A percentile compares a stretch with the other conserved stretches of the same genome.
These are phyloP conservation scores for Drosophila niveifrons DNA, from an alignment of 2,888 invertebrate species.

Conservation along the genomic window DNA sequence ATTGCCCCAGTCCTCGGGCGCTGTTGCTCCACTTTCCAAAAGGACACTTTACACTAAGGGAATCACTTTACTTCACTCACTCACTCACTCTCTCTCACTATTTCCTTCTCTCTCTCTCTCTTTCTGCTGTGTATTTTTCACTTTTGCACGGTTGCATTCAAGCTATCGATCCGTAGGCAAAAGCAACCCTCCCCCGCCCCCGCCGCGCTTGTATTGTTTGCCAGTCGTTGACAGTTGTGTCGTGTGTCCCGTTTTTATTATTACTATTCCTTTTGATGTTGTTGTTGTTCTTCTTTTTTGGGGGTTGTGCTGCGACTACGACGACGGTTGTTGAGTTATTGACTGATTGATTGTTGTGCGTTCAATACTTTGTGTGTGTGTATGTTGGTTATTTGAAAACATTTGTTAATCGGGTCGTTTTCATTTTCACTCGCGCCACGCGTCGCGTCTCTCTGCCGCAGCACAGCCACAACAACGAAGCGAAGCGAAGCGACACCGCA, in stretches of 20 bases:
- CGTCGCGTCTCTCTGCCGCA: constrained; percentile 40
- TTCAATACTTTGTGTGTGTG: constrained; percentile 24
- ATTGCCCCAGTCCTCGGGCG: constrained; percentile 23
- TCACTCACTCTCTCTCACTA: constrained; percentile 5
- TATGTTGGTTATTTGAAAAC: constrained; percentile 11
- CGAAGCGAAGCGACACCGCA: constrained; percentile 59
- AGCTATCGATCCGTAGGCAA: constrained; percentile 64
- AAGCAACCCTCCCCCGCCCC: constrained; percentile 53
- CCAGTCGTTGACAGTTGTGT: constrained; percentile 28
- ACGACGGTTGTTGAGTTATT: constrained; percentile 12
- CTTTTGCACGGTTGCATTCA: constrained; percentile 72
- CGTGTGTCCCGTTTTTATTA: constrained; percentile 12
- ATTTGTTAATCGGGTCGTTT: constrained; percentile 50
- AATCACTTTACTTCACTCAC: constrained; percentile 40
- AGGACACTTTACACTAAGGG: constrained; percentile 30
- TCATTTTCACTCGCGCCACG: constrained; percentile 61
- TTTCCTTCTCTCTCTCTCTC: constrained; percentile 3
- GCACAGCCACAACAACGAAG: constrained; percentile 33
- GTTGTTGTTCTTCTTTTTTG: constrained; percentile 9
- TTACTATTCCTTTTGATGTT: constrained; percentile 11
- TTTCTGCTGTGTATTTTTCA: constrained; percentile 42
- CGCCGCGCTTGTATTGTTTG: neutral
- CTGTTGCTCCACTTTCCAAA: constrained; percentile 56
- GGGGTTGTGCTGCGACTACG: constrained; percentile 29
- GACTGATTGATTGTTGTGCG: constrained; percentile 20